A percentile compares a stretch with the other conserved stretches of the same genome.
Conservation (phyloP, 2,797 vertebrate genomes). For the Cercopithecus petaurista region DNA sequence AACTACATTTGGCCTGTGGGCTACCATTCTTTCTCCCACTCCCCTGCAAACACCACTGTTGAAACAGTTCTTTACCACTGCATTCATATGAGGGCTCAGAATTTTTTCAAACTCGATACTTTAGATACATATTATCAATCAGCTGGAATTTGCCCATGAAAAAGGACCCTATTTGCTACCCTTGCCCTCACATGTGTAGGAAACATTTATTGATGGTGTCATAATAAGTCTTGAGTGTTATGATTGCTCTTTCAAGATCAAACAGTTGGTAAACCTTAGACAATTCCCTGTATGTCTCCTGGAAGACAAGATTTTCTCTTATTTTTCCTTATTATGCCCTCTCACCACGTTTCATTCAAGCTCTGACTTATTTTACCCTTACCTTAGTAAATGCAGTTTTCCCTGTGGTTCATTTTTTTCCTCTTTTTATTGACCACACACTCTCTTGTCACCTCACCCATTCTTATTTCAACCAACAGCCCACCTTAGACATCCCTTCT, state of each 20-base stretch:
- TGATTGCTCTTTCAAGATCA: neutral
- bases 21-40: neutral
- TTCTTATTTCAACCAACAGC: neutral
- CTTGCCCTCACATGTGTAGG: neutral
- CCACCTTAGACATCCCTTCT: neutral
- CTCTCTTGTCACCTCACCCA: neutral
- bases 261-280: conserved; percentile 32
- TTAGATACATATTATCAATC: neutral
- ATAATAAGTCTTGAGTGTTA: conserved; percentile 33
- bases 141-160: neutral
- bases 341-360: neutral
- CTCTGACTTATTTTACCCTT: neutral
- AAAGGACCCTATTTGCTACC: neutral
- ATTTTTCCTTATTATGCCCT: conserved; percentile 17
- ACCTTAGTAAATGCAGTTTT: neutral
- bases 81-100: neutral
- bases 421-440: neutral
- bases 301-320: conserved; percentile 44
- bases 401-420: neutral
- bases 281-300: neutral
- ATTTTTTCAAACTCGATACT: neutral
- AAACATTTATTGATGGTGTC: conserved; percentile 5
- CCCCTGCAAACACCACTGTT: neutral
- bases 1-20: too few relatives aligned
- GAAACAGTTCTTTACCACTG: neutral